Evolutionary conservation across 2,113 vertebrate genomes (phyloP).

Genomic region (Australoheros scitulus): DNA sequence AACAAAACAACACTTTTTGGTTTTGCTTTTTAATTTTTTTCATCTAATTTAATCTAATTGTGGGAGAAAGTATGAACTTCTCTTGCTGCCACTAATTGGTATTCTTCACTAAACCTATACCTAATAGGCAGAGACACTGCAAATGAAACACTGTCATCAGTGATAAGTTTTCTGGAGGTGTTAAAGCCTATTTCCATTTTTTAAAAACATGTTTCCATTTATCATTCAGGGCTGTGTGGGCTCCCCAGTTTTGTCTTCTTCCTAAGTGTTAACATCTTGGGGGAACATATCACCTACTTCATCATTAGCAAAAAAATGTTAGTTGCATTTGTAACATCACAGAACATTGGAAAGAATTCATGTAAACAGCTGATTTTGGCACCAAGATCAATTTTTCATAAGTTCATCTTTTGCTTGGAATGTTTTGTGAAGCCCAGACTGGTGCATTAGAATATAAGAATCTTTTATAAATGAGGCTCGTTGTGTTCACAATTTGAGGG

Average conservation of each 20-base stretch:
- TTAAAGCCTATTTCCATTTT: constrained; percentile 19
- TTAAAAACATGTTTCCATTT: not conserved
- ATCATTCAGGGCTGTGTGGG: constrained; percentile 26
- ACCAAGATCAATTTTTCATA: constrained; percentile 44
- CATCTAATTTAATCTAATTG: not conserved
- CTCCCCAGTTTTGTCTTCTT: constrained; percentile 22
- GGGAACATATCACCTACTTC: constrained; percentile 49
- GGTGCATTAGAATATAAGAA: constrained; percentile 48
- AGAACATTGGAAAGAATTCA: constrained; percentile 1
- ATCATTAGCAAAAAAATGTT: constrained; percentile 23
- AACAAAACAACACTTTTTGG: not conserved
- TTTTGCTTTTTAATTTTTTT: not conserved
- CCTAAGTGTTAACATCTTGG: constrained; percentile 39
- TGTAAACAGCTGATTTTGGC: constrained; percentile 58
- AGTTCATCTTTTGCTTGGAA: constrained; percentile 35
- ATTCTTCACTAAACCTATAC: not conserved
- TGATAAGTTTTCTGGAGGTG: constrained; percentile 1
- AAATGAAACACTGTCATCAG: not conserved
- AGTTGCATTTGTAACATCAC: constrained; percentile 30
- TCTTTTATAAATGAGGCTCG: constrained; percentile 64
- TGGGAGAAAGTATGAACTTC: not conserved
- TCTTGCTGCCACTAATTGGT: not conserved
- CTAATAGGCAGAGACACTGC: not conserved
- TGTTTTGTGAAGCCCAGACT: constrained; percentile 33
- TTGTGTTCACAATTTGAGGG: constrained; percentile 62